Conservation (phyloP, 2,888 invertebrate genomes). For the Agrypnus murinus region DNA sequence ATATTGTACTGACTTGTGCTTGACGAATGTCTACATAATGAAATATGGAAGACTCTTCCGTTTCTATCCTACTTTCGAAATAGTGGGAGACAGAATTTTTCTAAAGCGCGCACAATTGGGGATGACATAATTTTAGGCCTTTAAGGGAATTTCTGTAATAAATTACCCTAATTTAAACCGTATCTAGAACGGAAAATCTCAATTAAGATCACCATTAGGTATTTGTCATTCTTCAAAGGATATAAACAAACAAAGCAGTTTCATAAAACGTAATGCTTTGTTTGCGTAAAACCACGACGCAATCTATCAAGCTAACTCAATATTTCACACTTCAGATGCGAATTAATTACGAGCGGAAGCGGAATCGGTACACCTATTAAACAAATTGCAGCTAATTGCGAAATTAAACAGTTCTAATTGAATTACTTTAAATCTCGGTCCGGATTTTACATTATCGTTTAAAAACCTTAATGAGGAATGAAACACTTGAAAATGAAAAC, state of each 20-base stretch:
- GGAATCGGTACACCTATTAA: slow-evolving; percentile 56
- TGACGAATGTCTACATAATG: slow-evolving; percentile 1
- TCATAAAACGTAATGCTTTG: slow-evolving; percentile 43
- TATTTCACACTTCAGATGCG: slow-evolving; percentile 56
- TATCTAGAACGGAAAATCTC: neutral
- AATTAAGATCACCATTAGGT: slow-evolving; percentile 12
- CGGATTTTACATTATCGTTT: slow-evolving; percentile 56
- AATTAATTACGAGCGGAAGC: slow-evolving; percentile 53
- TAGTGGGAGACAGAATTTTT: slow-evolving; percentile 11
- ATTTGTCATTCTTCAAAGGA: slow-evolving; percentile 26
- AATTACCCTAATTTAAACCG: too few relatives aligned
- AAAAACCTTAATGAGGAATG: slow-evolving; percentile 61
- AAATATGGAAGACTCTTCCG: slow-evolving; percentile 22
- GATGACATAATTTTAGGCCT: slow-evolving; percentile 23
- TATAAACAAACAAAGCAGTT: slow-evolving; percentile 24
- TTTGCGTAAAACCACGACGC: slow-evolving; percentile 54
- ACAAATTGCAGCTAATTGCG: slow-evolving; percentile 58
- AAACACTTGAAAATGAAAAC: slow-evolving; percentile 61
- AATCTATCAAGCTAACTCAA: slow-evolving; percentile 56
- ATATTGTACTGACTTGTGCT: slow-evolving; percentile 11
- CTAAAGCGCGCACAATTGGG: slow-evolving; percentile 14
- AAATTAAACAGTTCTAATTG: slow-evolving; percentile 53
- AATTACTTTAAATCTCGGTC: slow-evolving; percentile 45
- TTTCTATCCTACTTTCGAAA: neutral
- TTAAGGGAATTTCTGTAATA: neutral